These are phyloP conservation scores for Malurus elegans DNA, from an alignment of 2,113 vertebrate species.

Conservation along the genomic window DNA sequence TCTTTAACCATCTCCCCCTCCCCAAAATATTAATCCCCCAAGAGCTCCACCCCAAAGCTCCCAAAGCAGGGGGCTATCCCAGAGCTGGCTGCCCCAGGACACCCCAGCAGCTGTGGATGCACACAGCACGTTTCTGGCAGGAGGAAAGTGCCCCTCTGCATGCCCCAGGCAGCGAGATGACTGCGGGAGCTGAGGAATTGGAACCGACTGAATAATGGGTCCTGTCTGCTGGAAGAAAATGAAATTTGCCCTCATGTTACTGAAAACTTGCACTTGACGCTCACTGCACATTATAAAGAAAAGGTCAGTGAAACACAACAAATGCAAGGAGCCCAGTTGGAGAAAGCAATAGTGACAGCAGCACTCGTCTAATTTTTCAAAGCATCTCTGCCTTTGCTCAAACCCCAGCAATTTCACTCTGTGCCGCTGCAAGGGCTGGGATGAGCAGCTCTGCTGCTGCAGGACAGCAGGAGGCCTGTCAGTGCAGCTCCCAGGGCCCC, in stretches of 20 bases:
- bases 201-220: slow-evolving; percentile 49
- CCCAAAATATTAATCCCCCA: neutral
- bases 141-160: neutral
- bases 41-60: neutral
- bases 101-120: neutral
- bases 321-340: slow-evolving; percentile 26
- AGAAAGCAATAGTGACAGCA: slow-evolving; percentile 55
- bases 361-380: slow-evolving; percentile 25
- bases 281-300: slow-evolving; percentile 64
- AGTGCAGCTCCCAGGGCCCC: neutral
- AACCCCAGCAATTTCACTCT: neutral
- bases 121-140: accelerated
- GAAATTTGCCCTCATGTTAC: slow-evolving; percentile 68
- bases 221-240: slow-evolving; percentile 67
- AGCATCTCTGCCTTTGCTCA: slow-evolving; percentile 1
- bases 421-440: neutral
- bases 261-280: slow-evolving; percentile 36
- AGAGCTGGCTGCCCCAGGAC: accelerated
- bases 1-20: neutral
- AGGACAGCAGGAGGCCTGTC: neutral
- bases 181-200: slow-evolving; percentile 36
- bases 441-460: neutral
- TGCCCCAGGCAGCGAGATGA: neutral
- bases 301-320: slow-evolving; percentile 67
- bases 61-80: neutral